Conservation (phyloP, 2,888 invertebrate genomes). For the Temnothorax unifasciatus region DNA sequence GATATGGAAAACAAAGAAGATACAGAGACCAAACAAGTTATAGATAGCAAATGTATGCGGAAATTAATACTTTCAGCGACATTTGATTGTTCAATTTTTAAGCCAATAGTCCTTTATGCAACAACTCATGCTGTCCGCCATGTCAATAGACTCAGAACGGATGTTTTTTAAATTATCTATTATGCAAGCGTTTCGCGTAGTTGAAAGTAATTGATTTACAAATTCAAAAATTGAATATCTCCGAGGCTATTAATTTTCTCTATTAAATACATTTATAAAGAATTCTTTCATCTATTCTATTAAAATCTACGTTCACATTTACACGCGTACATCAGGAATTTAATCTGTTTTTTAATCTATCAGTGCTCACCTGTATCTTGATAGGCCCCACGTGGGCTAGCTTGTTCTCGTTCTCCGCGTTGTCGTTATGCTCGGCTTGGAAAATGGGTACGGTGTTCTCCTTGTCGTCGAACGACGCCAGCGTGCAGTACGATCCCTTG, state of each 20-base stretch:
- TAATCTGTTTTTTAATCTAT: not conserved
- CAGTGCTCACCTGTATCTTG: constrained; percentile 75
- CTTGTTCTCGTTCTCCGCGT: constrained; percentile 76
- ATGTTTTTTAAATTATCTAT: not conserved
- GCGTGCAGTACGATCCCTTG: constrained; percentile 89
- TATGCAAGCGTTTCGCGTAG: not conserved
- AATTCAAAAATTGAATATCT: not conserved
- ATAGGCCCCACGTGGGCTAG: constrained; percentile 71
- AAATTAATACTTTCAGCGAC: not conserved
- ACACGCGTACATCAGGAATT: not conserved
- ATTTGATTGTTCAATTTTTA: not conserved
- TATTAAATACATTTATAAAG: not conserved
- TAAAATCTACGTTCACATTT: not conserved
- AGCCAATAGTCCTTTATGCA: not conserved
- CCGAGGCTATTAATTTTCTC: not conserved
- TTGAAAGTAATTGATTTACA: not conserved
- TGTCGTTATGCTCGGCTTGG: constrained; percentile 65
- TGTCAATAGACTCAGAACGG: not conserved
- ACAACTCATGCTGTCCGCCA: not conserved
- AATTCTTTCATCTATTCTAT: not conserved
- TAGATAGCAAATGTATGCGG: not conserved
- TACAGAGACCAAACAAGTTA: not conserved
- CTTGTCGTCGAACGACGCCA: constrained; percentile 87
- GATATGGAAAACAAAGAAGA: not conserved
- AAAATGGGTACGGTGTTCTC: constrained; percentile 79